Evolutionary conservation across 2,888 invertebrate species (phyloP), one percentile per base, ranked within the genome.

Genomic region (Busseola fusca): DNA sequence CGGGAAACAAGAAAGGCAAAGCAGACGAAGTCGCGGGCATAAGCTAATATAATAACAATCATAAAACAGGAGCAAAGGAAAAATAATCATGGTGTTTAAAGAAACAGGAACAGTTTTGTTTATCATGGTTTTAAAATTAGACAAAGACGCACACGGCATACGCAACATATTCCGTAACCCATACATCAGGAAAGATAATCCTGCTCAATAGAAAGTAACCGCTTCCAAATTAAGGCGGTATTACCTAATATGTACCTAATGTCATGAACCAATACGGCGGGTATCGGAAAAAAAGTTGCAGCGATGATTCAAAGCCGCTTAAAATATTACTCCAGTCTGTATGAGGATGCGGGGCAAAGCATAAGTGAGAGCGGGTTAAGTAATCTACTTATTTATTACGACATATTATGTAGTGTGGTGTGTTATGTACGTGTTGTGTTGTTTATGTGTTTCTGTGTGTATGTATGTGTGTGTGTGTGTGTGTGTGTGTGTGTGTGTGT

Each of bases 301-400:
- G 83, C 87, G 87, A 87, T 91, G 90, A 92, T 91, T 91, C 90
- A 88, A 87, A 86, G 87, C 87, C 90, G 91, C 91, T 93, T 93
- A 93, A 93, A 93, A 93, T 93, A 93, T 93, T 92, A 92, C 92
- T 91, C 81, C 75, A 72, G 82, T 81, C 83, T 84, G 74, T 77
- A 58, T 71, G 64, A 64, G 62, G 40, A 18, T 64, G 63, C 59
- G 76, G 87, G 76, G 45, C 63, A 82, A 87, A 69, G 34, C 12
- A 84, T 30, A 71, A 81, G 79, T 42, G 63, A 6, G 21, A 56
- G 73, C 74, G 75, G 42, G 18, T 40, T 25, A 1, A 25, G 30
- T 14, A 21, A 27, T 10, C 10, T 14, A 45, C 16, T 12, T 54
- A 45, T 9, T 37, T 37, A 37, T 37, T 9, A 37, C 7, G 40